Percentiles rank a stretch among this genome's conserved stretches.
Evolutionary conservation across 2,888 invertebrate species (phyloP).

Genomic region (Eurytoma californica): DNA sequence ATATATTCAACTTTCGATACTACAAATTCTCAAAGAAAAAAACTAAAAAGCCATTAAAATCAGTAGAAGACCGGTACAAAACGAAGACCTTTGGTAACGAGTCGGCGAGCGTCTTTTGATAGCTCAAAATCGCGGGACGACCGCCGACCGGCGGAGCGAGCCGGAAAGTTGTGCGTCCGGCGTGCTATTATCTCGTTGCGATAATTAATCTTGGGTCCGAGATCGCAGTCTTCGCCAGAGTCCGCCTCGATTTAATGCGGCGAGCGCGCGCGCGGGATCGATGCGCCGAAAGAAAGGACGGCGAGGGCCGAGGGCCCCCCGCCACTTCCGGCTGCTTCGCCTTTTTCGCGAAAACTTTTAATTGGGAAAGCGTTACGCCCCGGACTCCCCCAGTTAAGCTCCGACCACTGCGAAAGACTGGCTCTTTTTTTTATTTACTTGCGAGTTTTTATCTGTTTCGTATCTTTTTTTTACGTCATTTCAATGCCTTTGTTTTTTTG

Average conservation of each 20-base stretch:
- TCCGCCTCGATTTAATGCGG: conserved; percentile 2
- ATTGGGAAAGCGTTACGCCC: conserved; percentile 29
- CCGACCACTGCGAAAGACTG: too few relatives aligned
- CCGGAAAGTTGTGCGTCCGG: neutral
- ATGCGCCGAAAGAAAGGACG: neutral
- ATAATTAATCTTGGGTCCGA: conserved; percentile 38
- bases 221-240: neutral
- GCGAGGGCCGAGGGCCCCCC: neutral
- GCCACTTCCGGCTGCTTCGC: neutral
- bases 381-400: neutral
- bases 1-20: too few relatives aligned
- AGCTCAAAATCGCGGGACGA: too few relatives aligned
- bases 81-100: too few relatives aligned
- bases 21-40: too few relatives aligned
- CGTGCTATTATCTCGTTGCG: conserved; percentile 28
- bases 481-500: too few relatives aligned
- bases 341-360: conserved; percentile 47
- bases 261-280: neutral
- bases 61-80: too few relatives aligned
- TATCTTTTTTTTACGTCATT: too few relatives aligned
- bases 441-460: too few relatives aligned
- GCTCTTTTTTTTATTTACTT: too few relatives aligned
- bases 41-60: too few relatives aligned
- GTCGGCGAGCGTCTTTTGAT: too few relatives aligned
- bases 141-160: neutral